Evolutionary conservation across 2,888 invertebrate genomes (phyloP).

Genomic region (Ypsolopha scabrella): DNA sequence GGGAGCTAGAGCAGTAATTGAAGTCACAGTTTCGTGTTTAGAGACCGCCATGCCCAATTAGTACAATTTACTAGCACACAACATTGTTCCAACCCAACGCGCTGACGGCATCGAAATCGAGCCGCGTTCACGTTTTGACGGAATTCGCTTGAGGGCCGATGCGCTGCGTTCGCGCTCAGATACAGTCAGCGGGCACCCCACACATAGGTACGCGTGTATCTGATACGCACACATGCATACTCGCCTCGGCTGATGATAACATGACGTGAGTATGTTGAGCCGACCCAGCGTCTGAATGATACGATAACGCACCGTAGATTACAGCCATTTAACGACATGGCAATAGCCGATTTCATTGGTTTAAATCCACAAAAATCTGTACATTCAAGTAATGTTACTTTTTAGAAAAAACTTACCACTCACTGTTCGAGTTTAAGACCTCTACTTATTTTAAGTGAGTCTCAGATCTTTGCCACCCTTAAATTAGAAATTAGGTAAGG

Average conservation of each 20-base stretch:
- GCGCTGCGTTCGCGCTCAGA: conserved; percentile 58
- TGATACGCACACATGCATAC: conserved; percentile 19
- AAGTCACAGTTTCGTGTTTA: conserved; percentile 51
- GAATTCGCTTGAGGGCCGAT: conserved; percentile 49
- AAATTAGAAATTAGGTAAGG: too few relatives aligned
- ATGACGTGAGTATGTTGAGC: too few relatives aligned
- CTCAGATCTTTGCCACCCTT: too few relatives aligned
- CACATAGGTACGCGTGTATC: conserved; percentile 17
- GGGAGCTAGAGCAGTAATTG: conserved; percentile 41
- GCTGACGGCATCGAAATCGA: conserved; percentile 48
- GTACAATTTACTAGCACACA: conserved; percentile 63
- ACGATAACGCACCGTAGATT: too few relatives aligned
- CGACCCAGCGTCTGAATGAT: too few relatives aligned
- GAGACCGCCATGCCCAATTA: conserved; percentile 63
- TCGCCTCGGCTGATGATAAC: conserved; percentile 5
- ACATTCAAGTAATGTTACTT: too few relatives aligned
- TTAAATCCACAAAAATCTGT: too few relatives aligned
- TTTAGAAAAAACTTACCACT: too few relatives aligned
- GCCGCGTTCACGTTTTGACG: conserved; percentile 55
- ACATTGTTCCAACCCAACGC: conserved; percentile 44
- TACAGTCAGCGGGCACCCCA: conserved; percentile 23
- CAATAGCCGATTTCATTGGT: too few relatives aligned
- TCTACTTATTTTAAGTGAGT: too few relatives aligned
- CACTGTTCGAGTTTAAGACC: too few relatives aligned
- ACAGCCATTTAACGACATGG: too few relatives aligned